Base-by-base conservation (phyloP, 2,113 vertebrate genomes). In the Datnioides undecimradiatus region DNA sequence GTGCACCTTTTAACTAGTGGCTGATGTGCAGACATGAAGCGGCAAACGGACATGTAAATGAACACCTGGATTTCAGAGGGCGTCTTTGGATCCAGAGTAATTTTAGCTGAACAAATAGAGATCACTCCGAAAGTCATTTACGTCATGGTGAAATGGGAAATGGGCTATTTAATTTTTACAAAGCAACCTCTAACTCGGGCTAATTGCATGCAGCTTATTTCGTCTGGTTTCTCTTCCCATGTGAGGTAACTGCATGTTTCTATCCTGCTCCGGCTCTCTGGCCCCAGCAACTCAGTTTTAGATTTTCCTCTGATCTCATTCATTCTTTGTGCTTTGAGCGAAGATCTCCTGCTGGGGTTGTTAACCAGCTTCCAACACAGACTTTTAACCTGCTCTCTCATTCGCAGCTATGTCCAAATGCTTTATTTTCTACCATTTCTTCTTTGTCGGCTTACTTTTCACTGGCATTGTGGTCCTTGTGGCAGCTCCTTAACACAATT, bases 111-210 rank as follows among this genome's bases (percentile, higher is more conserved):
- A 85, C 82, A 85, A 85, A 88, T 84, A 86, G 75, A 90, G 90
- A 91, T 88, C 88, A 85, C 82, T 90, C 87, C 59, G 51, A 88
- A 88, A 93, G 90, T 90, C 91, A 92, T 87, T 94, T 92, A 91
- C 81, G 74, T 86, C 78, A 74, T 74, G 54, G 75, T 46, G 73
- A 90, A 93, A 92, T 87, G 82, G 81, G 90, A 92, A 93, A 93
- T 88, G 78, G 85, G 84, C 88, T 92, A 86, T 90, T 93, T 93
- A 90, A 93, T 93, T 94, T 83, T 92, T 88, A 93, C 83, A 88
- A 84, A 85, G 85, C 74, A 86, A 92, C 84, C 88, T 88, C 86
- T 83, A 90, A 90, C 90, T 80, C 87, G 31, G 40, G 59, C 81
- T 94, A 93, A 94, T 94, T 93, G 79, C 85, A 66, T 66, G 80